Base-by-base conservation (phyloP, 2,888 invertebrate species). In the Cryptus armator region DNA sequence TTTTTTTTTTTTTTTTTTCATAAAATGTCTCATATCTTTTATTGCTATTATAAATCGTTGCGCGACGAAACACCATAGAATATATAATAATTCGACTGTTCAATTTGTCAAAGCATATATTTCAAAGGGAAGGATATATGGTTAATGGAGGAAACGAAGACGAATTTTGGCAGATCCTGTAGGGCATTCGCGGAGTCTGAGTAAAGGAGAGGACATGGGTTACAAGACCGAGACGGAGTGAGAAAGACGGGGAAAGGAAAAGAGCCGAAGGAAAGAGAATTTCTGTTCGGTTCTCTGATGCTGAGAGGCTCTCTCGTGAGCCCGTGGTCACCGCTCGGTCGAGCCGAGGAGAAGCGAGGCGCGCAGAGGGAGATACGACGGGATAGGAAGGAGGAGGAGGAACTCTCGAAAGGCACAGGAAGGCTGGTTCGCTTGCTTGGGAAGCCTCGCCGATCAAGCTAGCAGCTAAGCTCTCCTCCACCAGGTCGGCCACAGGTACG, bases 401-500 rank as follows among this genome's bases (percentile, higher is more conserved):
- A 29, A 51, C 16, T 32, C 51, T 32, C 29, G 70, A 70, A n/a
- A 51, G 51, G 16, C 46, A 14, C 29, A 51, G 16, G 29, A 51
- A 71, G 80, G 44, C 75, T 14, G 72, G 12, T 32, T 7, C 51
- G 32, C 14, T 12, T 46, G 64, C 59, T 56, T 68, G 56, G 59
- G 66, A 74, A 79, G 78, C 68, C 83, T 82, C 67, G 81, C 62
- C 62, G 70, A 75, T 70, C 78, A 77, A 81, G 62, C 64, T 72
- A 37, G 37, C 67, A 68, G 66, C 77, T 72, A 74, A 68, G 72
- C 79, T 75, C 79, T 76, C 72, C 82, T 82, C 76, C 67, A 53
- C 76, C 82, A 67, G 85, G 66, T 82, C 82, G 75, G 74, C 67
- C 80, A 80, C 87, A 85, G 83, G 83, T 78, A 74, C 80, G 86